phyloP scores from a whole-genome alignment of 2,113 vertebrate genomes.

The Lophura nycthemera region DNA sequence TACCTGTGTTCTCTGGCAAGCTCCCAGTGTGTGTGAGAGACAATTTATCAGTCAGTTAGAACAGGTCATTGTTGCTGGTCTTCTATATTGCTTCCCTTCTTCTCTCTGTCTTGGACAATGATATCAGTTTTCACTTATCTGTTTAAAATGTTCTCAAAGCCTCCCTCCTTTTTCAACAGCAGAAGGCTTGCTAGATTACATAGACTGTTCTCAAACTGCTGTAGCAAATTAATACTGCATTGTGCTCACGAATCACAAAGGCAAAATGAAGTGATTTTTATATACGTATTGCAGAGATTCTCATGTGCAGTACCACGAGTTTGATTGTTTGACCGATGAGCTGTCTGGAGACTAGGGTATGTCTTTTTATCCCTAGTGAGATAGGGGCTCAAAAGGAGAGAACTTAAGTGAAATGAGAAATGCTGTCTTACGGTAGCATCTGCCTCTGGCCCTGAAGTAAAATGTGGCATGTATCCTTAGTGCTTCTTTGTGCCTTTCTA shows the following conservation, averaged over 20 bases:
- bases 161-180: background rate
- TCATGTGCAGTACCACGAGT: rapidly evolving
- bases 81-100: background rate
- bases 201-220: background rate
- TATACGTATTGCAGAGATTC: background rate
- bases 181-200: background rate
- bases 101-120: background rate
- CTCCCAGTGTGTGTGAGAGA: background rate
- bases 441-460: background rate
- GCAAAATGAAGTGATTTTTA: background rate
- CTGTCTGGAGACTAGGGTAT: background rate
- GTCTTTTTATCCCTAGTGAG: background rate
- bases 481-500: background rate
- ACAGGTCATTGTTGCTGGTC: background rate
- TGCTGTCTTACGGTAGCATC: background rate
- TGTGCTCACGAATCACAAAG: background rate
- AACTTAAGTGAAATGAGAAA: background rate
- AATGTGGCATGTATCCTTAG: background rate
- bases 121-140: background rate
- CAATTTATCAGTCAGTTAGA: background rate
- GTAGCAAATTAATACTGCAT: background rate
- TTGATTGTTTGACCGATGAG: background rate
- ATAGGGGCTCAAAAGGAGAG: background rate
- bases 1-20: background rate
- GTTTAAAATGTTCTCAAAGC: background rate